Conservation (phyloP, 2,797 vertebrate genomes). For the Mormyrus proboscirostris region DNA sequence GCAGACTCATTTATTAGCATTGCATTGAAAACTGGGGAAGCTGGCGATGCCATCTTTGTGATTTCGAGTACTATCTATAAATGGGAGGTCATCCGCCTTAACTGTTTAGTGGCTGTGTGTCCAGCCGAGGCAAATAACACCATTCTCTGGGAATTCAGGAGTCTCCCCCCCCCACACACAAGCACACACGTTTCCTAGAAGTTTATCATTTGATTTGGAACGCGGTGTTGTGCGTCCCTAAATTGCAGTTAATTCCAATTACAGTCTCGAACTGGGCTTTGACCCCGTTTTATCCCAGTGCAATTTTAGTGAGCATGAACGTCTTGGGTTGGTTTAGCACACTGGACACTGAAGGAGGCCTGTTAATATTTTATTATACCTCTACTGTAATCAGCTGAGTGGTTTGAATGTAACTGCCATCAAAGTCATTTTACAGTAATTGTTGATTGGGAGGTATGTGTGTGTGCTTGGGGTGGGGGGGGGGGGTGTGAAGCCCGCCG, state of each 20-base stretch:
- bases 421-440: constrained; percentile 13
- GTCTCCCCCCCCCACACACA: too few species aligned
- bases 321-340: constrained; percentile 7
- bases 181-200: neutral
- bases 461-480: neutral
- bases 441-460: neutral
- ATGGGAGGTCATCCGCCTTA: constrained; percentile 3
- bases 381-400: constrained; percentile 18
- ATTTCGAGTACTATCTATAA: constrained; percentile 15
- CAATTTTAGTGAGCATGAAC: constrained; percentile 15
- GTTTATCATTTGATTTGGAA: neutral
- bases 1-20: neutral
- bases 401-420: constrained; percentile 4
- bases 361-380: constrained; percentile 24
- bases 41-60: constrained; percentile 8
- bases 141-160: neutral
- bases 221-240: neutral
- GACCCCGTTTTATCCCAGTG: constrained; percentile 12
- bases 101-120: neutral
- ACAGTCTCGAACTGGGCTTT: neutral
- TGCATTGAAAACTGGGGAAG: neutral
- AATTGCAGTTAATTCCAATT: constrained; percentile 7
- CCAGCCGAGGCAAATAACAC: neutral
- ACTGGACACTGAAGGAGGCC: neutral
- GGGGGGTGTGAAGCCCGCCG: neutral